Percentiles rank a stretch among this genome's conserved stretches.
Evolutionary conservation across 2,113 vertebrate species (phyloP).

Genomic region (Zosterops japonicus): DNA sequence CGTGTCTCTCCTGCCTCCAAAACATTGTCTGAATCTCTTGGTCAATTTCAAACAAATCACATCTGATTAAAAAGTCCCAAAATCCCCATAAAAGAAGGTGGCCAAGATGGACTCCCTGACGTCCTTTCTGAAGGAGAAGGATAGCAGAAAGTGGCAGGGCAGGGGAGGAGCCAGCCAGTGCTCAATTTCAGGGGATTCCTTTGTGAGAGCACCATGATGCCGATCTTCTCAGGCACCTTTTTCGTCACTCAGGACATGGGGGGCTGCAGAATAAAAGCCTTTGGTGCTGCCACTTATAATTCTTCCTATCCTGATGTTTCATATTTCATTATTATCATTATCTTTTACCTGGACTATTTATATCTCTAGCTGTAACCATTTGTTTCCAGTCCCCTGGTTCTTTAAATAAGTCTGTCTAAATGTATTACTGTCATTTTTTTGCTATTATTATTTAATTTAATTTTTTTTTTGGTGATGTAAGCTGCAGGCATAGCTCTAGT

Average conservation of each 20-base stretch:
- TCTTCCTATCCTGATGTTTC: neutral
- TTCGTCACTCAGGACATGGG: neutral
- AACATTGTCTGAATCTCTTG: neutral
- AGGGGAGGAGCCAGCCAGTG: fast-evolving
- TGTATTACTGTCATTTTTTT: neutral
- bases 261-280: neutral
- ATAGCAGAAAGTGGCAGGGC: neutral
- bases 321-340: neutral
- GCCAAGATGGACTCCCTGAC: neutral
- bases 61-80: neutral
- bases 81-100: neutral
- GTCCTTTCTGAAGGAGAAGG: neutral
- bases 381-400: neutral
- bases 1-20: neutral
- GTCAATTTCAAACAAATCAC: neutral
- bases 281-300: neutral
- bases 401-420: slow-evolving; percentile 16
- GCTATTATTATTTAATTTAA: neutral
- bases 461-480: neutral
- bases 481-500: neutral
- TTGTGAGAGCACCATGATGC: neutral
- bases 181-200: neutral
- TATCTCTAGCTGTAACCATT: neutral
- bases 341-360: neutral
- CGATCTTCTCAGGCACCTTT: neutral